phyloP scores from a whole-genome alignment of 2,888 invertebrate genomes.

The Deroplatys truncata region DNA sequence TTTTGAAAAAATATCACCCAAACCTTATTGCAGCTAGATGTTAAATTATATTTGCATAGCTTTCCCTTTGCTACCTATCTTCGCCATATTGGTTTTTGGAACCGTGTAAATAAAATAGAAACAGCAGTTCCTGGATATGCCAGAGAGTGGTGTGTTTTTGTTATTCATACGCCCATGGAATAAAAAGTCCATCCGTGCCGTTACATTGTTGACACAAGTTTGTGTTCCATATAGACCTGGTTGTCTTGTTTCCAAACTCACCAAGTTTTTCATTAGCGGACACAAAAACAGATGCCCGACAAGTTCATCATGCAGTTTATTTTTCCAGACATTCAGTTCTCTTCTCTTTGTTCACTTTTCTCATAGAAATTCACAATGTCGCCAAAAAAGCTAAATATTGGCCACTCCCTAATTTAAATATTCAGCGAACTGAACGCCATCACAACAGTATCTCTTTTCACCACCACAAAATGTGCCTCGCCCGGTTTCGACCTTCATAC shows the following conservation, averaged over 20 bases:
- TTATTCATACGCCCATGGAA: not conserved
- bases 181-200: not conserved
- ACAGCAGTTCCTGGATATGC: no score
- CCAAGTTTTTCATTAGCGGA: not conserved
- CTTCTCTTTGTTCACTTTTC: not conserved
- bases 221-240: not conserved
- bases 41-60: no score
- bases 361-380: not conserved
- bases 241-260: not conserved
- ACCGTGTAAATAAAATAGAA: no score
- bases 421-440: not conserved
- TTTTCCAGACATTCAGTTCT: not conserved
- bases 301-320: not conserved
- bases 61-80: no score
- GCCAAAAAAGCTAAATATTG: not conserved
- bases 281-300: not conserved
- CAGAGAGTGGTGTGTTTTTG: not conserved
- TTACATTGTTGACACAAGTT: not conserved
- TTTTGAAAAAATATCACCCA: no score
- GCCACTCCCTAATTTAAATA: not conserved
- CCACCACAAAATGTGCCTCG: not conserved
- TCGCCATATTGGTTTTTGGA: no score
- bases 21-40: no score
- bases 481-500: not conserved
- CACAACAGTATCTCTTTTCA: not conserved